Base-by-base conservation (phyloP, 1,140 invertebrate species). In the Hylyphantes graminicola region DNA sequence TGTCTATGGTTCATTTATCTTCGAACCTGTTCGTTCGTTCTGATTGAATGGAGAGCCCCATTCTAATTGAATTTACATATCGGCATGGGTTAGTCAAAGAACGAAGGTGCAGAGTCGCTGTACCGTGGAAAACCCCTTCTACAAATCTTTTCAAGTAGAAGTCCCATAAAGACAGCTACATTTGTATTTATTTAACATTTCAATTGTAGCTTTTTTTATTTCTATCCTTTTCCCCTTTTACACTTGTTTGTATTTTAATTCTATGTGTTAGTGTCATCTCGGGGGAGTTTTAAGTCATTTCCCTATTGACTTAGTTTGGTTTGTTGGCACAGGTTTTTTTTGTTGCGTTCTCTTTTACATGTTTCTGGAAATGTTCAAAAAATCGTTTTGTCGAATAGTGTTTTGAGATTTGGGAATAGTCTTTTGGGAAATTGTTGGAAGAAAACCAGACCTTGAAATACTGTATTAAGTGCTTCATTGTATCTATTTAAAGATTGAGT, bases 11-110 rank as follows among this genome's bases (percentile, higher is more conserved):
- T 35, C 35, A 35, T 35, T 35, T 35, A 1, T 35, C 35, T 35
- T 35, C 35, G 35, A 35, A 35, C 35, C 35, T 35, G 35, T 35
- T 35, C 35, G 35, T 35, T 35, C 35, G 59, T 70, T 67, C 50
- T 80, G 77, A 80, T 80, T 80, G 77, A 55, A 70, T 55, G 77
- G 54, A 59, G 61, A 64, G 65, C 63, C 65, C 57, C 6, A 51
- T 70, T 80, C 77, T 80, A 80, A 80, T 80, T 80, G 67, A 80
- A 80, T 80, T 70, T 80, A 53, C 77, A 80, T 80, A 53, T 35
- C 65, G 59, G 65, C 50, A 35, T 5, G 53, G 64, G 19, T 9
- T 80, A n/a, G 64, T 80, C 77, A 70, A 80, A 70, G 77, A 70
- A 80, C 77, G 70, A 55, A 35, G 61, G 61, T 19, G 59, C 10